These are phyloP conservation scores for Chaetogeoica ovagalla DNA, from an alignment of 2,888 invertebrate genomes.

Conservation along the genomic window DNA sequence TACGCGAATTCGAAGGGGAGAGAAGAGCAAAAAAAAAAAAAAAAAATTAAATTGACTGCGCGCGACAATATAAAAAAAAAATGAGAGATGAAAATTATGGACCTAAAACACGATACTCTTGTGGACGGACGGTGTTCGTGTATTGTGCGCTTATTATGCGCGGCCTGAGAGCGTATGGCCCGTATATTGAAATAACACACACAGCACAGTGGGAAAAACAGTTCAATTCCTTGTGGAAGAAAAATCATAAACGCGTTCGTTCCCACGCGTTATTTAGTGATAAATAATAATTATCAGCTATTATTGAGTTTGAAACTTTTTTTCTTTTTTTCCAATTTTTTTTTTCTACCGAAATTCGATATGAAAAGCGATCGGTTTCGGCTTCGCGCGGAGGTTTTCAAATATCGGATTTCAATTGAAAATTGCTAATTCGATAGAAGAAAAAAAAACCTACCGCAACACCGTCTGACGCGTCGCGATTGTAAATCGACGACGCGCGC, in stretches of 20 bases:
- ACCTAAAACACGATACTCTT: slow-evolving; percentile 37
- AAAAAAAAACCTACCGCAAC: too few species aligned
- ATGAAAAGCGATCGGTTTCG: too few species aligned
- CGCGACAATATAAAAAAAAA: slow-evolving; percentile 2
- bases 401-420: too few species aligned
- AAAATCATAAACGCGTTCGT: not conserved
- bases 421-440: too few species aligned
- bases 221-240: slow-evolving; percentile 36
- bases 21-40: too few species aligned
- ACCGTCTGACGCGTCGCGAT: too few species aligned
- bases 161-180: slow-evolving; percentile 37
- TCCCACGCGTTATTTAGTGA: not conserved
- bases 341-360: too few species aligned
- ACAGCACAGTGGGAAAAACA: slow-evolving; percentile 21
- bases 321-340: too few species aligned
- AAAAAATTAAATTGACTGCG: slow-evolving; percentile 31
- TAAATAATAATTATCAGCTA: not conserved
- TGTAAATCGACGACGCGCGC: too few species aligned
- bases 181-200: slow-evolving; percentile 33
- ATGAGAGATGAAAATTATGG: not conserved
- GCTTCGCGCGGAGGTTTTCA: too few species aligned
- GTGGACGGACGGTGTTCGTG: slow-evolving; percentile 1
- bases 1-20: slow-evolving; percentile 38
- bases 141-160: slow-evolving; percentile 23
- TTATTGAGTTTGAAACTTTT: too few species aligned